These are phyloP conservation scores for Selenia dentaria DNA, from an alignment of 2,888 invertebrate genomes.

Conservation along the genomic window DNA sequence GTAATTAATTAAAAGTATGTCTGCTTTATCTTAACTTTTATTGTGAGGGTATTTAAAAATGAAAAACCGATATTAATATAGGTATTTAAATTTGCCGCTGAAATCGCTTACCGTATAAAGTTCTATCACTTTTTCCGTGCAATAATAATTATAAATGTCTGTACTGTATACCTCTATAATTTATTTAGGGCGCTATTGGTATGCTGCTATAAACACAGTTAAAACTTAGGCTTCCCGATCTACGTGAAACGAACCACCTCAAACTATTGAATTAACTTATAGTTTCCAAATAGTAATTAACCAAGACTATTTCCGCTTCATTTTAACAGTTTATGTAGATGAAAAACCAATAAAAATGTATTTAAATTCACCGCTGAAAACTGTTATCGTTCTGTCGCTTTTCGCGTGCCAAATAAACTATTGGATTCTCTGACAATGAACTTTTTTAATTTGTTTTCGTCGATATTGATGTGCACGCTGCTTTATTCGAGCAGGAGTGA, in stretches of 20 bases:
- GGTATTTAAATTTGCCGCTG: constrained; percentile 33
- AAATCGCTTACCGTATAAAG: constrained; percentile 34
- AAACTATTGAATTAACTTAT: no score
- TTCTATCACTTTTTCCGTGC: constrained; percentile 27
- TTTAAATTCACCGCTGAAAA: constrained; percentile 32
- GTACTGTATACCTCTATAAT: no score
- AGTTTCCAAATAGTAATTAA: no score
- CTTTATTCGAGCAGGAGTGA: constrained; percentile 28
- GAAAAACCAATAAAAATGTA: constrained; percentile 31
- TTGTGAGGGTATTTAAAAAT: constrained; percentile 19
- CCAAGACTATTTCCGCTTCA: constrained; percentile 17
- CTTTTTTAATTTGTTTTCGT: constrained; percentile 31
- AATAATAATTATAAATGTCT: no score
- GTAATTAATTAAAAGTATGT: no score
- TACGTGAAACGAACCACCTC: no score
- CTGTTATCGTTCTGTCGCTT: constrained; percentile 32
- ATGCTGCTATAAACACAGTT: no score
- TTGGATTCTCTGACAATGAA: constrained; percentile 37
- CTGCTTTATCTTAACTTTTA: no score
- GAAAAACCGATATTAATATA: constrained; percentile 30
- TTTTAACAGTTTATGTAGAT: constrained; percentile 16
- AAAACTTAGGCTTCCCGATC: no score
- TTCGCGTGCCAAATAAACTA: constrained; percentile 35
- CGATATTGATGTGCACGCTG: constrained; percentile 31
- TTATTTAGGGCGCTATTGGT: no score